Conservation (phyloP, 2,113 vertebrate genomes). For the Kryptolebias marmoratus region DNA sequence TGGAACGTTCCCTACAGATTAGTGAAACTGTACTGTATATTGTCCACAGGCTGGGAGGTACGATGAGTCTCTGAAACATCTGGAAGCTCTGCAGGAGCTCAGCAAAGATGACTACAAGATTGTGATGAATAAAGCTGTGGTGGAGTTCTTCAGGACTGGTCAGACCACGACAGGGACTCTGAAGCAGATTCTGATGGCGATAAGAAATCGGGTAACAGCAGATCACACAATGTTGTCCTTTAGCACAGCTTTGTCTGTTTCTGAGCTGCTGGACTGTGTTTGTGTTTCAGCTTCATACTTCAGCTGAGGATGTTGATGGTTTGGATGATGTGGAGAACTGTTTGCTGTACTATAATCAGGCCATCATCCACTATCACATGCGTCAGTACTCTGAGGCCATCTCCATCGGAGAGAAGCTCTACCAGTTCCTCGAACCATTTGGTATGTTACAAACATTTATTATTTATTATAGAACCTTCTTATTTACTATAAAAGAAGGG, state of each 20-base stretch:
- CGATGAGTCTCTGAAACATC: conserved; percentile 88
- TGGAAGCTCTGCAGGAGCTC: conserved; percentile 90
- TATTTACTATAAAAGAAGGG: neutral
- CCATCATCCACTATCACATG: conserved; percentile 93
- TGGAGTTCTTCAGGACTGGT: conserved; percentile 94
- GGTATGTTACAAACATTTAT: conserved; percentile 82
- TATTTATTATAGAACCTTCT: neutral
- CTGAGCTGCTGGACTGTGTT: neutral
- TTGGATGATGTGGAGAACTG: conserved; percentile 97
- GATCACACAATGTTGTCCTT: neutral
- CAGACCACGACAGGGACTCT: conserved; percentile 91
- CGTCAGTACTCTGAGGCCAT: conserved; percentile 95
- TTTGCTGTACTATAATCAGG: conserved; percentile 96
- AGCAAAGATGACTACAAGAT: conserved; percentile 99
- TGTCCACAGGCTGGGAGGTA: conserved; percentile 88
- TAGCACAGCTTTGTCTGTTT: neutral
- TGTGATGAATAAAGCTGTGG: conserved; percentile 91
- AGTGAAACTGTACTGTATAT: neutral
- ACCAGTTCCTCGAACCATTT: conserved; percentile 98
- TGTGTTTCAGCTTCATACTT: conserved; percentile 86
- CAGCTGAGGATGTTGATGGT: conserved; percentile 94
- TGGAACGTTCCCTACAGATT: neutral
- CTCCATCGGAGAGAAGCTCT: conserved; percentile 93
- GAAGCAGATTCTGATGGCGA: conserved; percentile 89
- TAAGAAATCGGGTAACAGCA: conserved; percentile 91